Percentiles rank a stretch among this genome's conserved stretches.
These are phyloP conservation scores for Olivierus martensii DNA, from an alignment of 1,140 invertebrate species.

Conservation along the genomic window DNA sequence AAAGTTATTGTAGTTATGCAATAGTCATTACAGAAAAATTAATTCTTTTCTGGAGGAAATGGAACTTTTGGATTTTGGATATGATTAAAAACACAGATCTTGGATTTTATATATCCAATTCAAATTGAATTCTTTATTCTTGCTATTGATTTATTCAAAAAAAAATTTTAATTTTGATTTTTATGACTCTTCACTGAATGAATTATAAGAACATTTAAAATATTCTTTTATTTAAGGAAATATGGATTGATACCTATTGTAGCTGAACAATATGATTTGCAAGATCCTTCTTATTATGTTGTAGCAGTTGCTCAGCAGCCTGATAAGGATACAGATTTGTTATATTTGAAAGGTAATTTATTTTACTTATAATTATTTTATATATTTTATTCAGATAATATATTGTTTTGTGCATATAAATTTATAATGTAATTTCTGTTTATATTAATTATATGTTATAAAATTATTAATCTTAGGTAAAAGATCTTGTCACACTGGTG, in stretches of 20 bases:
- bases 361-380: not conserved
- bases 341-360: constrained; percentile 57
- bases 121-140: not conserved
- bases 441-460: not conserved
- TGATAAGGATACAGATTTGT: constrained; percentile 69
- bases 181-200: not conserved
- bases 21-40: no score
- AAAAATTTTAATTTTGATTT: not conserved
- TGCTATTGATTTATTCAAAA: not conserved
- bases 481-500: constrained; percentile 80
- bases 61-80: not conserved
- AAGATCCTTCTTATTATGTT: constrained; percentile 75
- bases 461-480: constrained; percentile 41
- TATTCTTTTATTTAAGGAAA: constrained; percentile 28
- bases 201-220: not conserved
- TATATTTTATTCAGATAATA: not conserved
- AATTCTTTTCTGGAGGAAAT: no score
- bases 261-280: constrained; percentile 75
- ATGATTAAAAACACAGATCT: not conserved
- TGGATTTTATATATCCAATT: not conserved
- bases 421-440: no score
- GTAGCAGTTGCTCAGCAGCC: constrained; percentile 85
- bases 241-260: constrained; percentile 73
- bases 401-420: no score
- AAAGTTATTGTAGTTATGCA: no score